Percentiles rank a stretch among this genome's conserved stretches.
These are phyloP conservation scores for Smutsia temminckii DNA, from an alignment of 2,797 vertebrate species.

Conservation along the genomic window DNA sequence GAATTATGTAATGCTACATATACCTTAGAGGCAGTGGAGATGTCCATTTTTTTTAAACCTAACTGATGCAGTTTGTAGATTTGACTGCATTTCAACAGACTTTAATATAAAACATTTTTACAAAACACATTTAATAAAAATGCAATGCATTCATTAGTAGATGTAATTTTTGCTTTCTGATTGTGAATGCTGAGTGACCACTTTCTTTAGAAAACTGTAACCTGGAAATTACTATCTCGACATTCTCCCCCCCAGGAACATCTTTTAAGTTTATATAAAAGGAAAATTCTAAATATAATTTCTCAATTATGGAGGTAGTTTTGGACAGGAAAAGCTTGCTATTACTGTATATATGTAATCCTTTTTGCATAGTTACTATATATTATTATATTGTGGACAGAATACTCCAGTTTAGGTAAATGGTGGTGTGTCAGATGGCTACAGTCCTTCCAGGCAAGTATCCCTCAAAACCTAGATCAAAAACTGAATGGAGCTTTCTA, in stretches of 20 bases:
- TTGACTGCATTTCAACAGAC: neutral
- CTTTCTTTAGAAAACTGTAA: constrained; percentile 28
- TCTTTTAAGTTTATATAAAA: constrained; percentile 43
- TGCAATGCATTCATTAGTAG: neutral
- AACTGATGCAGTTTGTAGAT: neutral
- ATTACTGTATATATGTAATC: neutral
- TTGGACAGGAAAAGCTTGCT: neutral
- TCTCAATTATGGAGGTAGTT: neutral
- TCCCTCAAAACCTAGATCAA: neutral
- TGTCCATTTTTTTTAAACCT: neutral
- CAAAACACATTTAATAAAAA: constrained; percentile 3
- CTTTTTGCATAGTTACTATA: neutral
- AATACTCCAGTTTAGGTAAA: neutral
- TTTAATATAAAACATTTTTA: constrained; percentile 17
- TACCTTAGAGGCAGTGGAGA: neutral
- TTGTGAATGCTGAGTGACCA: neutral
- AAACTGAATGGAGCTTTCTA: neutral
- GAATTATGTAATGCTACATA: neutral
- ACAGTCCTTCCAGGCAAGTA: neutral
- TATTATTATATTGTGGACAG: neutral
- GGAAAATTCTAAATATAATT: neutral
- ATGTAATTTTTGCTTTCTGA: constrained; percentile 2
- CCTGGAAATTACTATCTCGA: neutral
- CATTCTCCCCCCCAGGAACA: neutral
- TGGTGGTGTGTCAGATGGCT: neutral